Evolutionary conservation across 2,888 invertebrate genomes (phyloP).

Genomic region (Pristionchus maxplancki): DNA sequence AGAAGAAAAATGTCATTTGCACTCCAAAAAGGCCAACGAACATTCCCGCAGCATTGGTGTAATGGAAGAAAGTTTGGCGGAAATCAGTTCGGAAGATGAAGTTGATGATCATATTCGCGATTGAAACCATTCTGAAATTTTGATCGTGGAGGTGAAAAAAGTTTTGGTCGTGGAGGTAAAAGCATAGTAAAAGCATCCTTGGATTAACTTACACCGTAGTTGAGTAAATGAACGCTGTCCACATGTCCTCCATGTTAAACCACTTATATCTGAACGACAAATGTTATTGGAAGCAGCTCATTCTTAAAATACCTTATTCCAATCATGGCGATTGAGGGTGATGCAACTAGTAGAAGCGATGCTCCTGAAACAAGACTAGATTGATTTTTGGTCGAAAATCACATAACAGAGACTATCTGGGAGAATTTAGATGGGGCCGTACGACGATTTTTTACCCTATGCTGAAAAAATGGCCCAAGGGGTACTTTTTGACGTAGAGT

Average conservation of each 20-base stretch:
- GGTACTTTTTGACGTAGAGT: no score
- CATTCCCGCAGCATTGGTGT: background rate
- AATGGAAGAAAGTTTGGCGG: background rate
- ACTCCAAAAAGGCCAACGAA: background rate
- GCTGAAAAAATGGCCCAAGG: no score
- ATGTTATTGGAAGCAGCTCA: no score
- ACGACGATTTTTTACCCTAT: no score
- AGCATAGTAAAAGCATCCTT: no score
- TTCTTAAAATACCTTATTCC: conserved; percentile 52
- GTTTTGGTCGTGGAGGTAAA: no score
- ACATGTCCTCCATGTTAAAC: background rate
- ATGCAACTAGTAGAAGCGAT: conserved; percentile 61
- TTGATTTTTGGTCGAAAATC: no score
- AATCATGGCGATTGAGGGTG: conserved; percentile 67
- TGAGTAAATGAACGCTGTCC: background rate
- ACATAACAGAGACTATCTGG: no score
- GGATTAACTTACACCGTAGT: background rate
- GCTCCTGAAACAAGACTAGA: conserved; percentile 48
- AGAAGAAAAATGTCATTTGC: background rate
- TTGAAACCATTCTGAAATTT: background rate
- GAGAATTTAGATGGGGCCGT: no score
- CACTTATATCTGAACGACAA: background rate
- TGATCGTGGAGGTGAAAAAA: no score
- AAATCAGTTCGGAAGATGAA: conserved; percentile 7
- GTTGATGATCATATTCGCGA: conserved; percentile 16